These are phyloP conservation scores for Nudaria mundana DNA, from an alignment of 2,888 invertebrate species.

Conservation along the genomic window DNA sequence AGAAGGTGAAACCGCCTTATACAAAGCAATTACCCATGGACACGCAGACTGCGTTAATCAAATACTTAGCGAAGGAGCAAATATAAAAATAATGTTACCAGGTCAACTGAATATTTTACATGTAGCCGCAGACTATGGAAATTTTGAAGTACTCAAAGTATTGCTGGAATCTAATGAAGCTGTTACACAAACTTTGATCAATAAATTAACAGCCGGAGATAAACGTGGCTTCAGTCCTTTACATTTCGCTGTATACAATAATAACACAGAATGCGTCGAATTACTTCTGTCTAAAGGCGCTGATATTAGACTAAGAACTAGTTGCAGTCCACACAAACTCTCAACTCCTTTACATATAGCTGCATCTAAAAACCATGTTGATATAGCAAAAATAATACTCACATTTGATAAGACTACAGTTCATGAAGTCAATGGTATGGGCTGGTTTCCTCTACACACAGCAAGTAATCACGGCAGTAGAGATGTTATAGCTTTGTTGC, in stretches of 20 bases:
- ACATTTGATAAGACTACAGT: slow-evolving; percentile 62
- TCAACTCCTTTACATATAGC: slow-evolving; percentile 75
- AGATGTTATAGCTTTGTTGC: slow-evolving; percentile 71
- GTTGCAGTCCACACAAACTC: slow-evolving; percentile 58
- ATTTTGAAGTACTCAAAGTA: slow-evolving; percentile 74
- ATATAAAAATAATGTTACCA: slow-evolving; percentile 60
- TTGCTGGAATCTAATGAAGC: slow-evolving; percentile 69
- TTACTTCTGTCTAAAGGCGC: slow-evolving; percentile 66
- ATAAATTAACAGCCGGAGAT: slow-evolving; percentile 55
- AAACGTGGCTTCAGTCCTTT: slow-evolving; percentile 72
- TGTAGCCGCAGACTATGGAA: slow-evolving; percentile 79
- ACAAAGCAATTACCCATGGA: slow-evolving; percentile 65
- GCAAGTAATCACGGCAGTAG: slow-evolving; percentile 81
- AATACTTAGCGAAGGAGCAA: slow-evolving; percentile 71
- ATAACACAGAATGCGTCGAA: slow-evolving; percentile 67
- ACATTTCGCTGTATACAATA: slow-evolving; percentile 79
- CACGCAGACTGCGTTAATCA: slow-evolving; percentile 65
- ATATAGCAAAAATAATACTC: slow-evolving; percentile 59
- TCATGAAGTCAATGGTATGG: slow-evolving; percentile 63
- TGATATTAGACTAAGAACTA: slow-evolving; percentile 66
- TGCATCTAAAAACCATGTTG: slow-evolving; percentile 58
- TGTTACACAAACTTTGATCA: slow-evolving; percentile 49
- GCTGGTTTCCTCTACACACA: slow-evolving; percentile 61
- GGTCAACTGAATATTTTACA: slow-evolving; percentile 81
- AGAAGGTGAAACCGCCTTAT: slow-evolving; percentile 73